phyloP scores from a whole-genome alignment of 2,797 vertebrate genomes.

The Spheniscus humboldti region DNA sequence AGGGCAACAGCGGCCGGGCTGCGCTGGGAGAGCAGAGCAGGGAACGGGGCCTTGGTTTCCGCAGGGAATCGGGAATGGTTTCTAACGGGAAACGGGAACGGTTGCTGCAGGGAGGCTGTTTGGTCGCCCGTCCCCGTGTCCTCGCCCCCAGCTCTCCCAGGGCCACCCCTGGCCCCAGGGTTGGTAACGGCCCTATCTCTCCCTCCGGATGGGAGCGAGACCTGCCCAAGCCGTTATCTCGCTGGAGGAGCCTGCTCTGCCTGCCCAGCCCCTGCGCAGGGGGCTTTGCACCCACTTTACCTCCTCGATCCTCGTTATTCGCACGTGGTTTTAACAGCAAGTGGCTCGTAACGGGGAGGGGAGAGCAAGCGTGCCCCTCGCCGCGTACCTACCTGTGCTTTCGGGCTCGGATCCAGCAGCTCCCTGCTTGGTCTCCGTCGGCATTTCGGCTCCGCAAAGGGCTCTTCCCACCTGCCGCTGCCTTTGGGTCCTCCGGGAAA shows the following conservation, averaged over 20 bases:
- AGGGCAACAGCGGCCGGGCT: not conserved
- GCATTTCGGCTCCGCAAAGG: not conserved
- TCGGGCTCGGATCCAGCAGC: not conserved
- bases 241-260: not conserved
- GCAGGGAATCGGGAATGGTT: rapidly evolving
- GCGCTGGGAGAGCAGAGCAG: not conserved
- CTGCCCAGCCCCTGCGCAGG: rapidly evolving
- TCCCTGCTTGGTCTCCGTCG: rapidly evolving
- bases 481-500: not conserved
- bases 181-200: not conserved
- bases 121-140: rapidly evolving
- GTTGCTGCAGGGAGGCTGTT: rapidly evolving
- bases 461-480: not conserved
- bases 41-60: not conserved
- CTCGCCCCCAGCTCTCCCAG: not conserved
- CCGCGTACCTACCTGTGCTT: rapidly evolving
- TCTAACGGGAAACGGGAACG: rapidly evolving
- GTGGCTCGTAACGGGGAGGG: rapidly evolving
- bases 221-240: rapidly evolving
- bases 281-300: rapidly evolving
- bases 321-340: rapidly evolving
- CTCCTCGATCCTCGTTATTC: rapidly evolving
- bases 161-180: not conserved
- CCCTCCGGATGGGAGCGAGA: rapidly evolving
- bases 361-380: not conserved